Percentiles rank a stretch among this genome's conserved stretches.
These are phyloP conservation scores for Limosa lapponica DNA, from an alignment of 2,797 vertebrate species.

Conservation along the genomic window DNA sequence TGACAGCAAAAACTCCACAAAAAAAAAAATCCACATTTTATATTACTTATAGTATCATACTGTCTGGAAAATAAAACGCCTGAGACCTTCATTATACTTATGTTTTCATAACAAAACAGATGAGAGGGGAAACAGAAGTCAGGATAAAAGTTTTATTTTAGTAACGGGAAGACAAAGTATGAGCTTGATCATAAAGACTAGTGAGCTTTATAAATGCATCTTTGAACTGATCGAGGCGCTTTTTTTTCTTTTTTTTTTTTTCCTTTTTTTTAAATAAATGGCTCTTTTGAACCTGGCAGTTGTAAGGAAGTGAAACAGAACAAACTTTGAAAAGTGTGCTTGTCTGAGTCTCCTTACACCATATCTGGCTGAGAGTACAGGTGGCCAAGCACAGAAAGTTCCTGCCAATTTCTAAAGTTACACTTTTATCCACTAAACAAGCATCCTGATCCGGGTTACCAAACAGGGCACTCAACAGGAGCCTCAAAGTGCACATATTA, in stretches of 20 bases:
- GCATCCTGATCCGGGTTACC: conserved; percentile 83
- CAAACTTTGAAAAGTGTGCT: conserved; percentile 74
- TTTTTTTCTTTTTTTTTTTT: neutral
- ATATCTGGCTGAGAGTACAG: conserved; percentile 82
- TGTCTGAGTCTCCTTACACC: conserved; percentile 73
- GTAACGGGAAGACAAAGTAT: conserved; percentile 65
- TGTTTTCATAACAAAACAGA: conserved; percentile 55
- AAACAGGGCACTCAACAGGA: conserved; percentile 81
- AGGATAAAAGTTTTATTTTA: conserved; percentile 72
- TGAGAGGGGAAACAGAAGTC: neutral
- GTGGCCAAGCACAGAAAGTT: conserved; percentile 84
- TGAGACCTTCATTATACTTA: neutral
- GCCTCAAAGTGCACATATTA: conserved; percentile 74
- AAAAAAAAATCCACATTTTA: conserved; percentile 39
- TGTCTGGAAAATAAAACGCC: conserved; percentile 34
- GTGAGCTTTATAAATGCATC: conserved; percentile 57
- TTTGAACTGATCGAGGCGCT: conserved; percentile 43
- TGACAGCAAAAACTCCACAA: conserved; percentile 45
- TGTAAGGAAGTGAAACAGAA: conserved; percentile 73
- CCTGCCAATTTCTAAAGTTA: conserved; percentile 92
- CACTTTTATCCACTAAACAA: conserved; percentile 91
- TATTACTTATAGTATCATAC: neutral
- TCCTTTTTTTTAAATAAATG: conserved; percentile 59
- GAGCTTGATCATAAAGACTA: conserved; percentile 57
- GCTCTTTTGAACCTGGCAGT: conserved; percentile 73